Base-by-base conservation (phyloP, 2,113 vertebrate species). In the Phylloscopus trochiloides region DNA sequence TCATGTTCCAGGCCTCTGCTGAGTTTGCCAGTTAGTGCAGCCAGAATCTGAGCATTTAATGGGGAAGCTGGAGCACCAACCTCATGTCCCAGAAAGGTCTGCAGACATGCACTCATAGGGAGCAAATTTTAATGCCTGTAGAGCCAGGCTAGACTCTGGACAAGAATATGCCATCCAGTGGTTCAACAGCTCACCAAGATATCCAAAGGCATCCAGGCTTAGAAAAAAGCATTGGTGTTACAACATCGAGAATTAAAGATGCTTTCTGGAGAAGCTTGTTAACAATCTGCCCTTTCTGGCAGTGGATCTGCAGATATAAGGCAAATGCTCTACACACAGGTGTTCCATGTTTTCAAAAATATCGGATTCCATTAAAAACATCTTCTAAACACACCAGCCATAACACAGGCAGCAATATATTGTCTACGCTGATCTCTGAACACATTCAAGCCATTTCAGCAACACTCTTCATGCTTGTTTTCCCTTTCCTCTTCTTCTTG, bases 401-500 rank as follows among this genome's bases (percentile, higher is more conserved):
- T 43, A 94, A 80, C 86, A 80, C 20, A 84, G 63, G 75, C 63
- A 93, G 63, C 47, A 47, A 29, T 71, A 73, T 40, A 71, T n/a
- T 70, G 50, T 25, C 75, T 51, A 17, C 7, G 3, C 26, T 66
- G 50, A 75, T 94, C 88, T 90, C 85, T 54, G 55, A 95, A 63
- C 21, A 40, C 22, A 71, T 18, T 50, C 55, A 90, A 90, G 67
- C 59, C 86, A 74, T 90, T 84, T 86, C 92, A 88, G 83, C 72
- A 83, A 71, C 55, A 66, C 88, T 92, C 68, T 61, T 93, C 26
- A 51, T 88, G 79, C 38, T 83, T 70, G 90, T 95, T 92, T 92
- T 91, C 63, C 76, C 76, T 95, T 88, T 93, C 81, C 79, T 95
- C 74, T 66, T 92, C 88, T 31, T 75, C 72, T 75, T 67, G 38